Conservation (phyloP, 2,113 vertebrate genomes). For the Archocentrus centrarchus region DNA sequence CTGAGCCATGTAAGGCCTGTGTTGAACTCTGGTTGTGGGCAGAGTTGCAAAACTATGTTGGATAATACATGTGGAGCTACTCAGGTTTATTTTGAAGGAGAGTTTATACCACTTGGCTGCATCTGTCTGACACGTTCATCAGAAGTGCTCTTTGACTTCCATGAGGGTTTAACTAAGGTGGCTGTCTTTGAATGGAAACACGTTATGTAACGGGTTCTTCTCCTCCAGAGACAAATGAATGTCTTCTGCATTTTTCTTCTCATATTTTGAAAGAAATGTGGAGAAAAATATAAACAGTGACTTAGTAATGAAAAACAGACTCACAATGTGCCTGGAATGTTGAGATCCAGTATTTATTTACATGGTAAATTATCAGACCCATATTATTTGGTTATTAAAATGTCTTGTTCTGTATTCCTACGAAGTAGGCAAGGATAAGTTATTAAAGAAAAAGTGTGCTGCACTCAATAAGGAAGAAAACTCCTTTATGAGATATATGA, state of each 20-base stretch:
- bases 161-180: conserved; percentile 28
- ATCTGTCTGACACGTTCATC: conserved; percentile 9
- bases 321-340: conserved; percentile 36
- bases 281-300: conserved; percentile 51
- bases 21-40: conserved; percentile 1
- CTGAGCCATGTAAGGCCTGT: neutral
- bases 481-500: neutral
- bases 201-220: conserved; percentile 57
- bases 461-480: neutral
- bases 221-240: conserved; percentile 50
- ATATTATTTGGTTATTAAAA: neutral
- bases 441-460: neutral
- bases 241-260: conserved; percentile 37
- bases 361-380: neutral
- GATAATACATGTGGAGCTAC: neutral
- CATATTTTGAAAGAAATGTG: conserved; percentile 60
- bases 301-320: conserved; percentile 63
- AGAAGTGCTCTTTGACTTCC: conserved; percentile 20
- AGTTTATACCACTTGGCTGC: neutral
- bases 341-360: conserved; percentile 32
- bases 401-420: neutral
- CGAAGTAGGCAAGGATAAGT: neutral
- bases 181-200: conserved; percentile 50
- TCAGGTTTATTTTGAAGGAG: neutral
- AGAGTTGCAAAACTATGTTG: conserved; percentile 3